Conservation (phyloP, 2,888 invertebrate species). For the Cryptocheilus praepositus region DNA sequence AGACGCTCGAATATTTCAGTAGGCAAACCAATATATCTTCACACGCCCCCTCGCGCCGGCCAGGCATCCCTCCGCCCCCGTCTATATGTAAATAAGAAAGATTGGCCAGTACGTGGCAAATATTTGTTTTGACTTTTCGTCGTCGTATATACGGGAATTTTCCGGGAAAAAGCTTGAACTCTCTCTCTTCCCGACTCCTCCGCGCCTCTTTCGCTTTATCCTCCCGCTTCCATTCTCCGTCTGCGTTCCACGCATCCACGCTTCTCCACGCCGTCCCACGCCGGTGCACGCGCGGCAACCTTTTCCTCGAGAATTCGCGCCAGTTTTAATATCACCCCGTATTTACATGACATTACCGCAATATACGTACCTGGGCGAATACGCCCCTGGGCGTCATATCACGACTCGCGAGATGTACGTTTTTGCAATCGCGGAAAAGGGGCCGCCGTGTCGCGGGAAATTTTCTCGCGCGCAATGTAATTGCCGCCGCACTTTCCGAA, state of each 20-base stretch:
- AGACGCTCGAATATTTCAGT: constrained; percentile 59
- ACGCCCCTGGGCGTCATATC: constrained; percentile 7
- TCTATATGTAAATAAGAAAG: constrained; percentile 51
- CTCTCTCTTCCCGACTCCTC: not conserved
- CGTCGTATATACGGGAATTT: constrained; percentile 17
- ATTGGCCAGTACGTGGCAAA: constrained; percentile 57
- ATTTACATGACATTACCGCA: constrained; percentile 46
- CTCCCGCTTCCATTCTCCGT: not conserved
- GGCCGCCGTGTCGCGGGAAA: not conserved
- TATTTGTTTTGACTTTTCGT: constrained; percentile 56
- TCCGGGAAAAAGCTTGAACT: not conserved
- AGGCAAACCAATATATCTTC: constrained; percentile 53
- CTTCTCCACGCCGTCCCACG: too few relatives aligned
- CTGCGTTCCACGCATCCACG: not conserved
- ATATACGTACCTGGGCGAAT: constrained; percentile 21
- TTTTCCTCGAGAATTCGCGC: constrained; percentile 31
- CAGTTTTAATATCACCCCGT: constrained; percentile 25
- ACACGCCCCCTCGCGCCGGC: constrained; percentile 14
- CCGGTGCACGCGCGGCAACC: not conserved
- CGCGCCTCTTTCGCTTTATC: not conserved
- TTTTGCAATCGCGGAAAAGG: constrained; percentile 27
- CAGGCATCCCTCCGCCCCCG: not conserved
- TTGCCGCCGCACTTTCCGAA: too few relatives aligned
- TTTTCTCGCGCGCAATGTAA: not conserved
- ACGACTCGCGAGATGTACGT: constrained; percentile 11